Base-by-base conservation (phyloP, 2,797 vertebrate genomes). In the Sylvia borin region DNA sequence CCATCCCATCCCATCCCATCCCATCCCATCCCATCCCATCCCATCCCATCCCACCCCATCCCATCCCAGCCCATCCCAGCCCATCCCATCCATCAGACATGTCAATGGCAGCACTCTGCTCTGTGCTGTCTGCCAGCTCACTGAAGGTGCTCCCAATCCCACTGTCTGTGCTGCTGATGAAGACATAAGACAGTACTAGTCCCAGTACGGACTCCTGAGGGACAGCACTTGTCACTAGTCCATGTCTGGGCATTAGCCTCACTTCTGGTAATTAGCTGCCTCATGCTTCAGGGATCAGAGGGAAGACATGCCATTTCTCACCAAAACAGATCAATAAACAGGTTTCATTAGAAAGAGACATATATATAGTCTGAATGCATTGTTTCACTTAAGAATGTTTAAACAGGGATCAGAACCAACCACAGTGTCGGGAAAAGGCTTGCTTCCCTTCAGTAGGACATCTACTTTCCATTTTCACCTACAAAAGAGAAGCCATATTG, bases 151-250 rank as follows among this genome's bases (percentile, higher is more conserved):
- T 53, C 43, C 68, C 5, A 10, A 8, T 51, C 42, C 31, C 1
- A 0, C n/a, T 43, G 26, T 24, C 62, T 2, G 0, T 54, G 50
- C 32, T 5, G 4, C 11, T 74, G 66, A 31, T 60, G 25, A 82
- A 73, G 61, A 32, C 34, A 45, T 50, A 34, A 34, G 36, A 24
- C 22, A n/a, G 27, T 4, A 8, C 10, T 7, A 10, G 45, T 73
- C 45, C 55, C 45, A 45, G 1, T 9, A 45, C 0, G 0, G 34
- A 18, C 8, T 45, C 61, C 25, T 77, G 81, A 45, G 26, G 76
- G 51, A 60, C 20, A 36, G 26, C 36, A 31, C 27, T 65, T 51
- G 36, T 55, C 67, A 47, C 36, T 22, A 36, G 4, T 9, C 26
- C 82, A 50, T 50, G 36, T 54, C 40, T 86, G 72, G 61, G 47